A percentile compares a stretch with the other conserved stretches of the same genome.
These are phyloP conservation scores for Smittia aterrima DNA, from an alignment of 2,888 invertebrate species.

Conservation along the genomic window DNA sequence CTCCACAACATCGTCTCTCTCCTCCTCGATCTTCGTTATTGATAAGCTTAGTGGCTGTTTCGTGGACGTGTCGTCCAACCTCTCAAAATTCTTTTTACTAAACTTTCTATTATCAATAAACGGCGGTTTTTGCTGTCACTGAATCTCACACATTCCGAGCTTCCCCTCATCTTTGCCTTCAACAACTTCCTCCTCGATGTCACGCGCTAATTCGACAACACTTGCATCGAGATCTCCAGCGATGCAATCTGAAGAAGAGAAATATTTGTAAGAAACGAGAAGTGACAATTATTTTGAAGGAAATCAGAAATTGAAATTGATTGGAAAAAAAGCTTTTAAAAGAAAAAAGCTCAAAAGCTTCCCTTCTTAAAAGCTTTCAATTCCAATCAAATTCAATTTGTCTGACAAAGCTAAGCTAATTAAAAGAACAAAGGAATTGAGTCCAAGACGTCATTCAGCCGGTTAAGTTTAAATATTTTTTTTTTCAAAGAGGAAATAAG, in stretches of 20 bases:
- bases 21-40: slow-evolving; percentile 35
- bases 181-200: slow-evolving; percentile 60
- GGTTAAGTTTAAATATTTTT: background rate
- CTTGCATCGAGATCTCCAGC: background rate
- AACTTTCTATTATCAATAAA: slow-evolving; percentile 16
- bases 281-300: background rate
- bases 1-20: slow-evolving; percentile 21
- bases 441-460: slow-evolving; percentile 29
- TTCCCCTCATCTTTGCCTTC: slow-evolving; percentile 66
- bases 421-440: background rate
- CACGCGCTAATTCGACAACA: slow-evolving; percentile 49
- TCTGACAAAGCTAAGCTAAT: background rate
- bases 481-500: background rate
- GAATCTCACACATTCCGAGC: slow-evolving; percentile 71
- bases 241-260: background rate
- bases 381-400: no score
- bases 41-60: slow-evolving; percentile 16
- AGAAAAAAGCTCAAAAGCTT: background rate
- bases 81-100: slow-evolving; percentile 23
- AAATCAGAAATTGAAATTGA: background rate
- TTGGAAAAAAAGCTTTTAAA: slow-evolving; percentile 11
- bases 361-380: no score
- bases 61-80: background rate
- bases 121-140: slow-evolving; percentile 59
- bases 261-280: background rate